phyloP scores from a whole-genome alignment of 2,888 invertebrate genomes.

The Pristionchus fissidentatus region DNA sequence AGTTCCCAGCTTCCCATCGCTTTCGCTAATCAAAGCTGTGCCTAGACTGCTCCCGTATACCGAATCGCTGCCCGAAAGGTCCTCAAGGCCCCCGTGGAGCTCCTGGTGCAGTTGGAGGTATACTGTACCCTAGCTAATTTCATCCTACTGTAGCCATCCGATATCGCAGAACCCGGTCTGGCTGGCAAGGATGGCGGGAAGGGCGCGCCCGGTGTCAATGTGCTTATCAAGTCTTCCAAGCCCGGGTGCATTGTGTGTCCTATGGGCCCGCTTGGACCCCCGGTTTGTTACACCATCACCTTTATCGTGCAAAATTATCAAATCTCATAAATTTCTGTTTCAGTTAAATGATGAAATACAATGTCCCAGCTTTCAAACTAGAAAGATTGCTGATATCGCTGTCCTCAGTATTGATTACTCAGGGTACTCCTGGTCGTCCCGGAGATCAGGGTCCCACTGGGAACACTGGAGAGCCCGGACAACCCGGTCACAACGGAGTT shows the following conservation, averaged over 20 bases:
- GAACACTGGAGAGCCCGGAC: constrained; percentile 11
- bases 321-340: no score
- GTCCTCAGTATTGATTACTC: no score
- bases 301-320: no score
- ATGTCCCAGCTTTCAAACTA: not conserved
- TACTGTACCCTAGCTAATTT: not conserved
- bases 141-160: not conserved
- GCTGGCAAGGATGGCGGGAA: not conserved
- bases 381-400: not conserved
- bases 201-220: constrained; percentile 45
- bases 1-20: no score
- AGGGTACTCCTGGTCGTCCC: constrained; percentile 5
- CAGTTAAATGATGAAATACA: no score
- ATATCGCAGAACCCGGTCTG: constrained; percentile 17
- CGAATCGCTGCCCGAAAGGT: constrained; percentile 34
- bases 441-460: constrained; percentile 29
- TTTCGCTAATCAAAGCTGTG: not conserved
- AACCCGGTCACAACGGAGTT: constrained; percentile 21
- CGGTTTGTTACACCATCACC: not conserved
- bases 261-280: constrained; percentile 33
- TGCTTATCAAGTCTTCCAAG: not conserved
- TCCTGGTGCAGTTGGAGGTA: constrained; percentile 35
- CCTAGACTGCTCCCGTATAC: constrained; percentile 5
- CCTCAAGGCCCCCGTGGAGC: constrained; percentile 36
- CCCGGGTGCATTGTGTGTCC: constrained; percentile 46